These are phyloP conservation scores for Lasioglossum lativentre DNA, from an alignment of 2,888 invertebrate species.

Conservation along the genomic window DNA sequence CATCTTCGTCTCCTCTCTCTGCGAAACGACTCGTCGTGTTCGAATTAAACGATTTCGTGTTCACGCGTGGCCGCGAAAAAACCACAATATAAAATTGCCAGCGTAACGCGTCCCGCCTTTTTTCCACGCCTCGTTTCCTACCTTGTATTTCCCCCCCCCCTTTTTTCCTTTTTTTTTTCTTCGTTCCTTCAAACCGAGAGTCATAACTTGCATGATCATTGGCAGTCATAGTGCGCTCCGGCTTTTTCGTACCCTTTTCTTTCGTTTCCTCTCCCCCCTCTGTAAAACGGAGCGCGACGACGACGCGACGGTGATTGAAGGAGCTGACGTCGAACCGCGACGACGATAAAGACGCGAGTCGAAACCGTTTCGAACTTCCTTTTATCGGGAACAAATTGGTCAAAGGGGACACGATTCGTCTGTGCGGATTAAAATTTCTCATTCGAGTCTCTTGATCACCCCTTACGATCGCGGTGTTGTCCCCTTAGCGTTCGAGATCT, in stretches of 20 bases:
- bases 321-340: neutral
- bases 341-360: conserved; percentile 1
- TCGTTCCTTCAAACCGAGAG: neutral
- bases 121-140: conserved; percentile 23
- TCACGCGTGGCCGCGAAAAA: conserved; percentile 48
- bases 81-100: conserved; percentile 24
- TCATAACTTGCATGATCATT: conserved; percentile 29
- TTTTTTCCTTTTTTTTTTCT: neutral
- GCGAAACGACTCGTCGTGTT: conserved; percentile 49
- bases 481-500: neutral
- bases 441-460: neutral
- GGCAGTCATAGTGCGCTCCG: conserved; percentile 21
- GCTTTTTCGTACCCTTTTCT: neutral
- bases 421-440: neutral
- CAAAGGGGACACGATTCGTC: neutral
- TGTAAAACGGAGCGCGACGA: neutral
- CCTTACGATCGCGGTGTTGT: neutral
- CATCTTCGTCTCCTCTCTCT: conserved; percentile 52
- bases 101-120: conserved; percentile 40
- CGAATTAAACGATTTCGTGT: conserved; percentile 71
- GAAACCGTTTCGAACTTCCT: neutral
- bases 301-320: conserved; percentile 6
- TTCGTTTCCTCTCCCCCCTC: neutral
- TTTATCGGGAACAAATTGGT: neutral
- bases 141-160: neutral